Percentiles rank a stretch among this genome's conserved stretches.
These are phyloP conservation scores for Tautogolabrus adspersus DNA, from an alignment of 2,113 vertebrate species.

Conservation along the genomic window DNA sequence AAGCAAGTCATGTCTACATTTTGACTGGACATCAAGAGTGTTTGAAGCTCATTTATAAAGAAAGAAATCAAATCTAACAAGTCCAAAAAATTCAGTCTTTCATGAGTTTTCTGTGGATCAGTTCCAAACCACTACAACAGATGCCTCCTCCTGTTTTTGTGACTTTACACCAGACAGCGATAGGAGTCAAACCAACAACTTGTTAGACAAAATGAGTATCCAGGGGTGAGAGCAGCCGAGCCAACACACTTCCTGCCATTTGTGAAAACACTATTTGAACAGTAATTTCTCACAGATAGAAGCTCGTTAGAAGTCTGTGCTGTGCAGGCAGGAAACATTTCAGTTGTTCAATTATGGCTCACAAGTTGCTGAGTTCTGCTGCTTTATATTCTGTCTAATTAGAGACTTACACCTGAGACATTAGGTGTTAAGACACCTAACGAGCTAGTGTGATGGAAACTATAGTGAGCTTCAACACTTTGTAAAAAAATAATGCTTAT, in stretches of 20 bases:
- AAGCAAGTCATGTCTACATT: neutral
- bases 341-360: conserved; percentile 2
- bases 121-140: conserved; percentile 1
- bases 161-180: neutral
- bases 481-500: neutral
- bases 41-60: neutral
- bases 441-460: neutral
- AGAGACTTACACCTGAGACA: conserved; percentile 17
- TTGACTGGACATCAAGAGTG: neutral
- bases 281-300: conserved; percentile 13
- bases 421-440: conserved; percentile 15
- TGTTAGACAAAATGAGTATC: neutral
- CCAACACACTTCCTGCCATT: neutral
- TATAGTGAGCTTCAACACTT: neutral
- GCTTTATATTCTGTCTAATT: conserved; percentile 10
- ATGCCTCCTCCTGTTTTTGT: neutral
- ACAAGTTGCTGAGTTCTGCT: conserved; percentile 2
- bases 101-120: neutral
- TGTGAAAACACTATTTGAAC: conserved; percentile 18
- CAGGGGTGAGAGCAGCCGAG: conserved; percentile 6
- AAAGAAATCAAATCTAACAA: too few relatives aligned
- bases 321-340: conserved; percentile 5
- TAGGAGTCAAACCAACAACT: conserved; percentile 9
- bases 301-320: conserved; percentile 19
- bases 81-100: neutral